Evolutionary conservation across 2,113 vertebrate genomes (phyloP).

Genomic region (Oenanthe melanoleuca): DNA sequence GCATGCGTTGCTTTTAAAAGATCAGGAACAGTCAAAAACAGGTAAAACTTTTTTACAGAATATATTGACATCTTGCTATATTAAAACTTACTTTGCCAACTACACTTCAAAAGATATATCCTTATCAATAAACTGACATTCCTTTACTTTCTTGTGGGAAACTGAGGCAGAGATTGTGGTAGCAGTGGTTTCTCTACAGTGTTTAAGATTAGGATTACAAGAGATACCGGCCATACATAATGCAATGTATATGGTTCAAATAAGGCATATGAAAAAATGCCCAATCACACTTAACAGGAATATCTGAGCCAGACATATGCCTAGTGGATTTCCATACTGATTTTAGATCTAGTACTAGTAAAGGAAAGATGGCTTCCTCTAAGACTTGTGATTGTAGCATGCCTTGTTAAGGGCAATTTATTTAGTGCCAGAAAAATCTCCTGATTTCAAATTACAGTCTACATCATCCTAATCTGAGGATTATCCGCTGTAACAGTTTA

Average conservation of each 20-base stretch:
- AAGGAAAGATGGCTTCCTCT: not conserved
- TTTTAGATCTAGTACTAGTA: not conserved
- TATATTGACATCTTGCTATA: not conserved
- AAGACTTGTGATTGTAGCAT: not conserved
- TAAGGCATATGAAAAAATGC: not conserved
- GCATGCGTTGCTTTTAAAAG: not conserved
- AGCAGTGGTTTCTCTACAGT: not conserved
- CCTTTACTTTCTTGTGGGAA: not conserved
- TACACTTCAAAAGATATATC: not conserved
- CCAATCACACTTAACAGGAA: not conserved
- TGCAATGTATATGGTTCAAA: not conserved
- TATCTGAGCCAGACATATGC: not conserved
- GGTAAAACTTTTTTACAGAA: not conserved
- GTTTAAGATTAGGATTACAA: not conserved
- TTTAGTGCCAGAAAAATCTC: not conserved
- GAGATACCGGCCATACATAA: not conserved
- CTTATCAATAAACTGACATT: not conserved
- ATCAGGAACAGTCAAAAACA: not conserved
- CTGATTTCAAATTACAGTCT: not conserved
- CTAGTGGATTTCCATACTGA: not conserved
- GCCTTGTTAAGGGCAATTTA: not conserved
- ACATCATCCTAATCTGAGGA: conserved; percentile 3
- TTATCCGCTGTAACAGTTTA: not conserved
- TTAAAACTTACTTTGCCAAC: not conserved
- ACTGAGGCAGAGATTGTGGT: not conserved